phyloP scores from a whole-genome alignment of 2,113 vertebrate species.

The Etheostoma cragini region DNA sequence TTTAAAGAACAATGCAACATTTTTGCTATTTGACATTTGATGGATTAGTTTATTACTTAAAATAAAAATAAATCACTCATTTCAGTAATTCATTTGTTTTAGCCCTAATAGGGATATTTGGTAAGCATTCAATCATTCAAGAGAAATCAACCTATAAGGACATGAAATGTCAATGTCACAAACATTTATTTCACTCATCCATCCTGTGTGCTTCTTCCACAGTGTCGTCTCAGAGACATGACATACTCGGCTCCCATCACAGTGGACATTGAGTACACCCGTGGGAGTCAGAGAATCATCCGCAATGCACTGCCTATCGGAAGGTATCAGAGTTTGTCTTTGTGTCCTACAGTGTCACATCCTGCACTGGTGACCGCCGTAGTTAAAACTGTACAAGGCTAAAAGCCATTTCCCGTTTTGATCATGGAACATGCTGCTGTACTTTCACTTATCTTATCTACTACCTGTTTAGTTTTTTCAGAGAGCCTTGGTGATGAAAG shows the following conservation, averaged over 20 bases:
- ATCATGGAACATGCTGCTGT: not conserved
- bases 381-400: not conserved
- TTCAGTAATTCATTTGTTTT: not conserved
- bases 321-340: constrained; percentile 82
- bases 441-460: not conserved
- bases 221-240: constrained; percentile 98
- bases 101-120: not conserved
- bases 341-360: not conserved
- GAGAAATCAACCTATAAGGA: too few relatives aligned
- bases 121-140: too few relatives aligned
- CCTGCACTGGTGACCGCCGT: not conserved
- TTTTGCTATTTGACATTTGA: not conserved
- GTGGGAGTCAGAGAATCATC: constrained; percentile 98
- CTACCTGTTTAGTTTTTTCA: not conserved
- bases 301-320: constrained; percentile 95
- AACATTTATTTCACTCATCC: not conserved
- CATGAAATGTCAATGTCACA: not conserved
- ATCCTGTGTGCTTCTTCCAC: constrained; percentile 36
- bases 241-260: constrained; percentile 97
- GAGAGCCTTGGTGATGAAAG: not conserved
- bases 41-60: not conserved
- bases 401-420: not conserved
- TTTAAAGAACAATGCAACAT: too few relatives aligned
- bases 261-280: constrained; percentile 97
- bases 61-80: not conserved